Conservation (phyloP, 2,113 vertebrate species). For the Apaloderma vittatum region DNA sequence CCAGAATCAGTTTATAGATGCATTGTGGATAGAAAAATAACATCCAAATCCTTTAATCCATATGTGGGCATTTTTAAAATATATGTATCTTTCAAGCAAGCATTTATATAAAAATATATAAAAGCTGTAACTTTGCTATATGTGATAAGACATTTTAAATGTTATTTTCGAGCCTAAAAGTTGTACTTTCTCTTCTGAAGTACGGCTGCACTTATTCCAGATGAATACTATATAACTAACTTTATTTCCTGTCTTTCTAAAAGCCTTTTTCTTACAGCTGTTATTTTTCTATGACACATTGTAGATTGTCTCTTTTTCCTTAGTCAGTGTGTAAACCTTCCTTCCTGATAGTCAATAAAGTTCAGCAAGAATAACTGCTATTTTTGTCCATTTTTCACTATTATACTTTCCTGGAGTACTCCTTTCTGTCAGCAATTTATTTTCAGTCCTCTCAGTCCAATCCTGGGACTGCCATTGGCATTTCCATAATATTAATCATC, state of each 20-base stretch:
- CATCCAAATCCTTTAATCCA: neutral
- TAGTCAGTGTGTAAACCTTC: neutral
- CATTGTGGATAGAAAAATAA: neutral
- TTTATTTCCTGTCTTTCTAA: neutral
- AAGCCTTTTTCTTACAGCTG: neutral
- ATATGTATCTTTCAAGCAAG: neutral
- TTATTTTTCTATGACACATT: neutral
- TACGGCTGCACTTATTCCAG: neutral
- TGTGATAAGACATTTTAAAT: neutral
- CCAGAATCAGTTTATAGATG: neutral
- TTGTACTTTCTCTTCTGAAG: neutral
- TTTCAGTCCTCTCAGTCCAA: neutral
- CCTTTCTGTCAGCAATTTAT: neutral
- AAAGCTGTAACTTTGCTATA: neutral
- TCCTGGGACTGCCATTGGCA: neutral
- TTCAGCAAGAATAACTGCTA: neutral
- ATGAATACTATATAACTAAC: neutral
- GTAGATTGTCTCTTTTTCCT: neutral
- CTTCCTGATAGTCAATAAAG: neutral
- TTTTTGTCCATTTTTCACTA: neutral
- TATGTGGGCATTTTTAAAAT: neutral
- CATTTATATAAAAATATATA: neutral
- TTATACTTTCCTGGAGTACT: neutral
- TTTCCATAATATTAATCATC: constrained; percentile 1
- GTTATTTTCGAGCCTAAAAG: neutral